phyloP scores from a whole-genome alignment of 2,797 vertebrate species.

The Coranthus polyacanthus region DNA sequence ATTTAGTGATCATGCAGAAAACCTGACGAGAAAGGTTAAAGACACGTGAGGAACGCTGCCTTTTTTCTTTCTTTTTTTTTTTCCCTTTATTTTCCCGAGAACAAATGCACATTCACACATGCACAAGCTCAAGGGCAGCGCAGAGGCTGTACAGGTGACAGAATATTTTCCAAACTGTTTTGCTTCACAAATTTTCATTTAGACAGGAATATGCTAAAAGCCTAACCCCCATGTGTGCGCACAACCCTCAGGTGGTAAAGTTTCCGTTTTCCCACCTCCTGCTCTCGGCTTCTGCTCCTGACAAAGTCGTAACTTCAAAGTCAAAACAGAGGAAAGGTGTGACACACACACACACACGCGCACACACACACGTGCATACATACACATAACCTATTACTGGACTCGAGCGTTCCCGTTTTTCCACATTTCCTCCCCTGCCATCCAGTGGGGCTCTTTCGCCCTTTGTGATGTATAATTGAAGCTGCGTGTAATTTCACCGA shows the following conservation, averaged over 20 bases:
- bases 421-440: slow-evolving; percentile 33
- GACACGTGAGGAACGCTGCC: neutral
- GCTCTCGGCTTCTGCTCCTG: slow-evolving; percentile 60
- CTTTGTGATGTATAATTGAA: slow-evolving; percentile 83
- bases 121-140: slow-evolving; percentile 48
- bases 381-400: slow-evolving; percentile 22
- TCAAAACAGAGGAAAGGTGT: slow-evolving; percentile 62
- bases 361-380: slow-evolving; percentile 18
- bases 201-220: slow-evolving; percentile 72
- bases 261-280: slow-evolving; percentile 62
- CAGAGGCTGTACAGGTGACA: slow-evolving; percentile 37
- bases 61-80: neutral
- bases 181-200: slow-evolving; percentile 78
- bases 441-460: slow-evolving; percentile 58
- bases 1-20: neutral
- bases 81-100: slow-evolving; percentile 3
- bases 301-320: slow-evolving; percentile 81
- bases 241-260: slow-evolving; percentile 66
- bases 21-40: slow-evolving; percentile 11
- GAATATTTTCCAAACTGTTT: slow-evolving; percentile 67
- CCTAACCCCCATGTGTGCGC: slow-evolving; percentile 29
- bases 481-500: slow-evolving; percentile 68
- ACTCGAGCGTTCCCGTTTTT: slow-evolving; percentile 9
- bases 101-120: slow-evolving; percentile 7
- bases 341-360: slow-evolving; percentile 21